Evolutionary conservation across 2,888 invertebrate genomes (phyloP).

Genomic region (Platycheirus rosarum): DNA sequence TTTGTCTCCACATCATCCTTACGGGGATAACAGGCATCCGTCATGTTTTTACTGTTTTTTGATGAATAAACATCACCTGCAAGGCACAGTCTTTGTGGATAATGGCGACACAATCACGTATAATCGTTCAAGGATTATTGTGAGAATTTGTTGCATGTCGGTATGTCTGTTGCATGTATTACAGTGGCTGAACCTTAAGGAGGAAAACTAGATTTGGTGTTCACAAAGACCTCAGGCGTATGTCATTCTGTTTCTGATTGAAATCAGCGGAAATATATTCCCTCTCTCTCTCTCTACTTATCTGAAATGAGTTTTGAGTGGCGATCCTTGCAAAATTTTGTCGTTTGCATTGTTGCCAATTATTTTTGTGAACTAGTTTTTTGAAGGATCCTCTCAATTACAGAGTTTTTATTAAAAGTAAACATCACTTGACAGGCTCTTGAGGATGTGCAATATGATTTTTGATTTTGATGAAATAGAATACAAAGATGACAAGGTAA

Average conservation of each 20-base stretch:
- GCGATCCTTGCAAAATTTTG: constrained; percentile 23
- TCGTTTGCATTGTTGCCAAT: constrained; percentile 37
- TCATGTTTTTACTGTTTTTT: constrained; percentile 56
- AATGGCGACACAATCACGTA: constrained; percentile 31
- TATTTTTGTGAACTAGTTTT: constrained; percentile 48
- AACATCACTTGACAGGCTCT: constrained; percentile 58
- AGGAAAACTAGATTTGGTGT: constrained; percentile 40
- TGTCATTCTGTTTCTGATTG: constrained; percentile 39
- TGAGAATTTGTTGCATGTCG: constrained; percentile 44
- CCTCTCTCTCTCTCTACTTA: constrained; percentile 7
- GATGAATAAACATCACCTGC: constrained; percentile 58
- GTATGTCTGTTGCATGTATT: neutral
- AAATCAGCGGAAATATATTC: constrained; percentile 8
- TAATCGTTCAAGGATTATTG: constrained; percentile 32
- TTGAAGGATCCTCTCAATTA: constrained; percentile 61
- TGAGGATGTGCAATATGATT: constrained; percentile 14
- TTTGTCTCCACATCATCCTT: constrained; percentile 32
- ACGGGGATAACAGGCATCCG: constrained; percentile 63
- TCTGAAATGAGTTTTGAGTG: neutral
- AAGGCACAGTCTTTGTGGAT: neutral
- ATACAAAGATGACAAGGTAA: no score
- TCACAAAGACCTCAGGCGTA: constrained; percentile 26
- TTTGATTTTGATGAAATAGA: no score
- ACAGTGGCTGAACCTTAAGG: neutral
- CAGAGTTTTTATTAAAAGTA: constrained; percentile 45